phyloP scores from a whole-genome alignment of 2,113 vertebrate genomes.

The Pithys albifrons region DNA sequence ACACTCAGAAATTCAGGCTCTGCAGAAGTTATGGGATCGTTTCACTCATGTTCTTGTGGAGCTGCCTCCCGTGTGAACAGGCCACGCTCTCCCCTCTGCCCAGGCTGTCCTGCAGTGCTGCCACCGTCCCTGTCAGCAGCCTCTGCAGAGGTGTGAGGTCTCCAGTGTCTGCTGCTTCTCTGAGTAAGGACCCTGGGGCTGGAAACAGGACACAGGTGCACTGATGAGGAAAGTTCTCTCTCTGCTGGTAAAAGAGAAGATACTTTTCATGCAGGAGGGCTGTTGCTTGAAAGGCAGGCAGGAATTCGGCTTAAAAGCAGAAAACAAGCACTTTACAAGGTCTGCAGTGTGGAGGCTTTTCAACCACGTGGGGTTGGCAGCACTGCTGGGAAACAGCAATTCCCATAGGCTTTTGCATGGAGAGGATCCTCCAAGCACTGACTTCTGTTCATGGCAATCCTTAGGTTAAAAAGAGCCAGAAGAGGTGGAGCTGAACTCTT shows the following conservation, averaged over 20 bases:
- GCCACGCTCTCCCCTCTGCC: accelerated
- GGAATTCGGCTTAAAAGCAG: neutral
- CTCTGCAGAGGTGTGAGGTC: neutral
- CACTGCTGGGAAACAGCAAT: neutral
- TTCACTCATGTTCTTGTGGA: neutral
- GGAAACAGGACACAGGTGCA: accelerated
- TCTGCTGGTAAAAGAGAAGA: neutral
- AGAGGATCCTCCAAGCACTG: neutral
- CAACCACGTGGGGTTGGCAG: accelerated
- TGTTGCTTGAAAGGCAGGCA: neutral
- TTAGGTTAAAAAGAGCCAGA: neutral
- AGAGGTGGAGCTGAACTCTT: neutral
- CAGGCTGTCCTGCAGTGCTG: accelerated
- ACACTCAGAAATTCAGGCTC: neutral
- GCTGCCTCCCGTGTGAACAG: accelerated
- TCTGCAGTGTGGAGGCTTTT: neutral
- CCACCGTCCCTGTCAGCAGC: neutral
- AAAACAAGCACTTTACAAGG: neutral
- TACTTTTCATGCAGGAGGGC: neutral
- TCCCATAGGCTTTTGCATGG: accelerated
- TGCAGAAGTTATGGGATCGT: neutral
- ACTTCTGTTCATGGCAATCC: neutral
- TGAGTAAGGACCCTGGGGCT: neutral
- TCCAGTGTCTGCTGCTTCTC: neutral
- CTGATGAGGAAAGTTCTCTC: neutral